Conservation (phyloP, 2,113 vertebrate species). For the Strix uralensis region DNA sequence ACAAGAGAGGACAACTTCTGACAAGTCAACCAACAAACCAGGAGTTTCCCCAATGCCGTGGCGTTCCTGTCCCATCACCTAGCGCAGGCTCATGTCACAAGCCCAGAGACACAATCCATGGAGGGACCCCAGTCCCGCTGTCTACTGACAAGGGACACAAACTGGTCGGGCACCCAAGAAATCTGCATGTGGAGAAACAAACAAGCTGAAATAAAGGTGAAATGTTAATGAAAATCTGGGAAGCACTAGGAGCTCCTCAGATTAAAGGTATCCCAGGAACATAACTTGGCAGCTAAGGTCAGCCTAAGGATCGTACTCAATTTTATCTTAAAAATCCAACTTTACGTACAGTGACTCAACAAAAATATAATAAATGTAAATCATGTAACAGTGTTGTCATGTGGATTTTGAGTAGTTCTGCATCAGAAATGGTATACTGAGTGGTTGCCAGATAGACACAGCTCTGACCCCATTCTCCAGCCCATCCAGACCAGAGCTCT, state of each 20-base stretch:
- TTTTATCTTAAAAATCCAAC: neutral
- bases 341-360: neutral
- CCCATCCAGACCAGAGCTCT: neutral
- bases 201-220: neutral
- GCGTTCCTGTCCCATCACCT: neutral
- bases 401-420: neutral
- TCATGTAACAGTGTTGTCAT: neutral
- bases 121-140: neutral
- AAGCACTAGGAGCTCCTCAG: neutral
- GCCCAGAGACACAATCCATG: neutral
- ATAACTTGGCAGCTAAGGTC: neutral
- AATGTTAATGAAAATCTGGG: conserved; percentile 1
- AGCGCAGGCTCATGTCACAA: neutral
- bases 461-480: neutral
- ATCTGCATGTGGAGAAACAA: neutral
- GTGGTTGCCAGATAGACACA: neutral
- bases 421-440: neutral
- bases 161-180: neutral
- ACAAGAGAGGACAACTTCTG: neutral
- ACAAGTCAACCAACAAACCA: neutral
- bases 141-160: neutral
- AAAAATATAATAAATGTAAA: neutral
- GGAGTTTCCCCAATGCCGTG: neutral
- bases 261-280: neutral
- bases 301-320: neutral